These are phyloP conservation scores for Platanista minor DNA, from an alignment of 2,113 vertebrate genomes.

Conservation along the genomic window DNA sequence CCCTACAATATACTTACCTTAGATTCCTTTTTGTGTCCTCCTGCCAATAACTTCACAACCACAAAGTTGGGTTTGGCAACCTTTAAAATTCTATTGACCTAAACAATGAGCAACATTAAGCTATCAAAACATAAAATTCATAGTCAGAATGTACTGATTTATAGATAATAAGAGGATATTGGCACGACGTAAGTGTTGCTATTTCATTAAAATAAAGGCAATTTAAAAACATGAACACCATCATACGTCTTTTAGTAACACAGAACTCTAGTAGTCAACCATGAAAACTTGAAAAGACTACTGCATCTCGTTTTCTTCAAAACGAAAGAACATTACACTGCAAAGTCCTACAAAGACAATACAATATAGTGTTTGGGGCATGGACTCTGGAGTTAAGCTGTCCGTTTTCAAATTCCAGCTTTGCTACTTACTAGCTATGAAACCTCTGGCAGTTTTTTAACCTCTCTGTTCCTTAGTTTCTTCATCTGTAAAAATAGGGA, in stretches of 20 bases:
- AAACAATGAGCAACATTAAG: constrained; percentile 62
- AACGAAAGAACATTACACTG: background rate
- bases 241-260: background rate
- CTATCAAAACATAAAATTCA: constrained; percentile 23
- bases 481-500: background rate
- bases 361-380: background rate
- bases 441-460: background rate
- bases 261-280: background rate
- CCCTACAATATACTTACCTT: constrained; percentile 84
- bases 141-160: background rate
- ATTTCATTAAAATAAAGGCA: background rate
- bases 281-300: background rate
- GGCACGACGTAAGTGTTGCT: background rate
- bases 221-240: background rate
- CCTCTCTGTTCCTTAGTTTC: background rate
- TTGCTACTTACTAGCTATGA: background rate
- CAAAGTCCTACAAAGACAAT: background rate
- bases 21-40: constrained; percentile 98
- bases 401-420: background rate
- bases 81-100: constrained; percentile 96
- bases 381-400: background rate
- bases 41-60: constrained; percentile 97
- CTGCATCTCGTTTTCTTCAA: background rate
- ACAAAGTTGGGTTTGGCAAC: constrained; percentile 99
- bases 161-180: background rate